These are phyloP conservation scores for Urocitellus parryii DNA, from an alignment of 2,113 vertebrate genomes.

Conservation along the genomic window DNA sequence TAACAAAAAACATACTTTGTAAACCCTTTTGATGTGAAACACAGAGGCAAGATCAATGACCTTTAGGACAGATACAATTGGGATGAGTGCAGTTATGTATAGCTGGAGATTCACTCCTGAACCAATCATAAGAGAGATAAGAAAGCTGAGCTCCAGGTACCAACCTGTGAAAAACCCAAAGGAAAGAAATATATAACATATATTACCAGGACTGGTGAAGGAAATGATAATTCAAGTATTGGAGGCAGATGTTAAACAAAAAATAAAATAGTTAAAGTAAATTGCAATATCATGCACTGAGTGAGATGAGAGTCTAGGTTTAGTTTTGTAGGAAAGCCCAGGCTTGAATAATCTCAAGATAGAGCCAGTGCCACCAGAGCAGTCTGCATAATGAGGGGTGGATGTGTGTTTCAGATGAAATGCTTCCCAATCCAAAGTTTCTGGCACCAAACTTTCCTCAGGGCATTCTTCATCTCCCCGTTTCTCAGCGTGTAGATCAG, in stretches of 20 bases:
- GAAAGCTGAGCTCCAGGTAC: neutral
- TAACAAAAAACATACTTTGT: no score
- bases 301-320: neutral
- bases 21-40: neutral
- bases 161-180: neutral
- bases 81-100: neutral
- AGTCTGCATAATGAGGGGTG: neutral
- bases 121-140: neutral
- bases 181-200: neutral
- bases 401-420: neutral
- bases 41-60: accelerated
- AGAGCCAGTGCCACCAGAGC: neutral
- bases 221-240: neutral
- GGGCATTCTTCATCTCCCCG: conserved; percentile 54
- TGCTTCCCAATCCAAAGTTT: neutral
- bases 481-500: conserved; percentile 73
- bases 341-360: neutral
- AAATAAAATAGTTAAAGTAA: neutral
- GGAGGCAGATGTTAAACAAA: neutral
- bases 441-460: conserved; percentile 53
- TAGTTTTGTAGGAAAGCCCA: neutral
- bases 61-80: neutral
- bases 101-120: neutral
- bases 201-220: neutral
- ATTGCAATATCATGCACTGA: neutral